These are phyloP conservation scores for Apistogramma diplotaenia DNA, from an alignment of 2,113 vertebrate species.

Conservation along the genomic window DNA sequence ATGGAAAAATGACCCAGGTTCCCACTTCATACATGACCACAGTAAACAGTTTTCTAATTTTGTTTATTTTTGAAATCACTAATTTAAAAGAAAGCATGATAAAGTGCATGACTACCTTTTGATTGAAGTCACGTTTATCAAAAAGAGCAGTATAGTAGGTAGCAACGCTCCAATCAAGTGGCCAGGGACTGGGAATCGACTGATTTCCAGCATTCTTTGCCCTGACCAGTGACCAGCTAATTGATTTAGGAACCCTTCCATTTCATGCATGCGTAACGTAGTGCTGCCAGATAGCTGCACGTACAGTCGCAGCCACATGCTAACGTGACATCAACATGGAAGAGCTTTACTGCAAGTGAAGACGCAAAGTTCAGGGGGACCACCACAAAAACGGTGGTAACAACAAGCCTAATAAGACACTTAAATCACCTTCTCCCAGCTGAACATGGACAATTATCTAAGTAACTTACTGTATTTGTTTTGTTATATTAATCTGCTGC, in stretches of 20 bases:
- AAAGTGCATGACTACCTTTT: neutral
- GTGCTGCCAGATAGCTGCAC: too few species aligned
- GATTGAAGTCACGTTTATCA: neutral
- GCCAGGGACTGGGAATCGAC: neutral
- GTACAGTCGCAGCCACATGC: neutral
- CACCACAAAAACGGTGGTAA: neutral
- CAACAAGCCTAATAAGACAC: neutral
- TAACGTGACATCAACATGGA: neutral
- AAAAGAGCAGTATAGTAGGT: neutral
- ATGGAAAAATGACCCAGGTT: neutral
- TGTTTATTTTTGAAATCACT: neutral
- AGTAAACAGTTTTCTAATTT: neutral
- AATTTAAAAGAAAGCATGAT: neutral
- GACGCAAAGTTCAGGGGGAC: neutral
- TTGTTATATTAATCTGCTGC: neutral
- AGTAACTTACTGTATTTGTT: neutral
- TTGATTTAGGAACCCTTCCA: neutral
- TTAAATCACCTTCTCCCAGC: neutral
- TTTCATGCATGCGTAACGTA: neutral
- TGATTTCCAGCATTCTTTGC: too few species aligned
- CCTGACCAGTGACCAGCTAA: fast-evolving
- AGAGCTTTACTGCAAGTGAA: neutral
- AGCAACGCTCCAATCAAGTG: neutral
- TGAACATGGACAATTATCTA: neutral
- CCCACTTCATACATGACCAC: too few species aligned